Percentiles rank a stretch among this genome's conserved stretches.
These are phyloP conservation scores for Thaumatotibia leucotreta DNA, from an alignment of 1,140 invertebrate species.

Conservation along the genomic window DNA sequence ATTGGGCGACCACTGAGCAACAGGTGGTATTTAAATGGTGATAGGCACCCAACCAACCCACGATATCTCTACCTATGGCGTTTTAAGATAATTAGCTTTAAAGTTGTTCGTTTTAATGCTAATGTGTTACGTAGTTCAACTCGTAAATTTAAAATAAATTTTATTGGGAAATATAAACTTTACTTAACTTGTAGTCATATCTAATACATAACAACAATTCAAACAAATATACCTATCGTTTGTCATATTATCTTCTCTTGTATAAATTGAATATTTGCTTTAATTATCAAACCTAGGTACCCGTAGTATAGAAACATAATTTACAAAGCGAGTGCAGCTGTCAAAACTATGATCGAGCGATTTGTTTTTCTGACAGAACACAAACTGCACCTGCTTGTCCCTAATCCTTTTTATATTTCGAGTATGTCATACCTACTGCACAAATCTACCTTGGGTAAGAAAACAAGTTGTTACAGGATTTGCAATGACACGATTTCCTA, in stretches of 20 bases:
- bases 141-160: neutral
- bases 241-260: too few relatives aligned
- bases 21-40: constrained; percentile 48
- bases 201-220: neutral
- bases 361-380: too few relatives aligned
- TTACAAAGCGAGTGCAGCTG: too few relatives aligned
- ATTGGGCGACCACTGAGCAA: constrained; percentile 35
- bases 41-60: constrained; percentile 8
- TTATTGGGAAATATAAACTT: neutral
- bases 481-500: neutral
- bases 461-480: neutral
- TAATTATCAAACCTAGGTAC: too few relatives aligned
- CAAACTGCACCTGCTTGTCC: too few relatives aligned
- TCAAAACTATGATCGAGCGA: too few relatives aligned
- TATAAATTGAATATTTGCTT: too few relatives aligned
- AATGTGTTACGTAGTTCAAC: neutral
- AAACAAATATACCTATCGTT: too few relatives aligned
- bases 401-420: too few relatives aligned
- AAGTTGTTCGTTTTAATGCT: constrained; percentile 1
- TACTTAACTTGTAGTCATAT: too few relatives aligned
- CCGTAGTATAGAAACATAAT: too few relatives aligned
- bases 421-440: too few relatives aligned
- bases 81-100: constrained; percentile 9
- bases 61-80: constrained; percentile 5
- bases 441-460: neutral